Percentiles rank a stretch among this genome's conserved stretches.
Conservation (phyloP, 2,113 vertebrate species). For the Garra rufa region DNA sequence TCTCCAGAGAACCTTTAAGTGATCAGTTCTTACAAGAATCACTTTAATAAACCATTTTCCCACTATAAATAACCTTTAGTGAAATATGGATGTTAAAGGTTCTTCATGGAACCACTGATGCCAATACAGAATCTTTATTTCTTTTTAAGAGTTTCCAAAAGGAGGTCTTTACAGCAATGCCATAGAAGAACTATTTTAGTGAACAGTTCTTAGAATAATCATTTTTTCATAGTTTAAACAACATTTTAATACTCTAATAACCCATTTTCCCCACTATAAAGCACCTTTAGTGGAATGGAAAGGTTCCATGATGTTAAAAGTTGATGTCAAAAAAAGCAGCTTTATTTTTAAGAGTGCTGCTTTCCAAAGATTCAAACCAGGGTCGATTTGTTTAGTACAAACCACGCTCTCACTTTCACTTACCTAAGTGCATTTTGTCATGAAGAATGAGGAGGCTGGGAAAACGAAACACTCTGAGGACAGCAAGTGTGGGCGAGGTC, state of each 20-base stretch:
- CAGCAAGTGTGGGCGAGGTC: slow-evolving; percentile 29
- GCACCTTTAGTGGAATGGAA: too few relatives aligned
- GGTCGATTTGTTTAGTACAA: slow-evolving; percentile 22
- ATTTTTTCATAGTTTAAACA: too few relatives aligned
- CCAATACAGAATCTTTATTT: too few relatives aligned
- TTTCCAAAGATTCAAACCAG: not conserved
- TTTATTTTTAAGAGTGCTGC: not conserved
- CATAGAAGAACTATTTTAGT: too few relatives aligned
- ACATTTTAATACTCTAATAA: too few relatives aligned
- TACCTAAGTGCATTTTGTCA: slow-evolving; percentile 5
- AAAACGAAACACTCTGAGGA: not conserved
- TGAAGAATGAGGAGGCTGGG: not conserved
- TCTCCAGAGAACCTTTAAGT: not conserved
- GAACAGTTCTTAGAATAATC: too few relatives aligned
- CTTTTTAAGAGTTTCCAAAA: not conserved
- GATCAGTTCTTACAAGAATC: too few relatives aligned
- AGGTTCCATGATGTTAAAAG: too few relatives aligned
- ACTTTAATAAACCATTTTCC: not conserved
- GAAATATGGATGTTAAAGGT: not conserved
- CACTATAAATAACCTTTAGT: not conserved
- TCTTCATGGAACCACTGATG: too few relatives aligned
- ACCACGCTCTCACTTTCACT: slow-evolving; percentile 8
- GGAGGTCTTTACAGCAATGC: too few relatives aligned
- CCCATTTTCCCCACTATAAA: too few relatives aligned
- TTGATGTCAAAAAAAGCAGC: too few relatives aligned